Evolutionary conservation across 2,113 vertebrate genomes (phyloP).

Genomic region (Delphinapterus leucas): DNA sequence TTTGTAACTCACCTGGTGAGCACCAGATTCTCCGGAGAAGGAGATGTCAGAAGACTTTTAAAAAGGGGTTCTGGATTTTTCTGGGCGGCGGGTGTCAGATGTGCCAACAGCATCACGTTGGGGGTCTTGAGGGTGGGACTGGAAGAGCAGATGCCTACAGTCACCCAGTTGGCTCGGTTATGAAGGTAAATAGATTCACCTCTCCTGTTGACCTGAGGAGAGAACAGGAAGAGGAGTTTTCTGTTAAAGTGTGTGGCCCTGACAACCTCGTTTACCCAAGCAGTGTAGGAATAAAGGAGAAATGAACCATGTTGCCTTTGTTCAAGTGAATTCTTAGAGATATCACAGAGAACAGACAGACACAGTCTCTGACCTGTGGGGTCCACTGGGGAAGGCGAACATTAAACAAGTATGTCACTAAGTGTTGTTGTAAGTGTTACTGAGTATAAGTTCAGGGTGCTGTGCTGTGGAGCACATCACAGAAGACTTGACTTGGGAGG

Average conservation of each 20-base stretch:
- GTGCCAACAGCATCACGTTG: slow-evolving; percentile 71
- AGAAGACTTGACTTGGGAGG: background rate
- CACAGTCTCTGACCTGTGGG: background rate
- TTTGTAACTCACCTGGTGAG: slow-evolving; percentile 74
- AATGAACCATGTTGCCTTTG: background rate
- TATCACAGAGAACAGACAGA: background rate
- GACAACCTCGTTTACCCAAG: background rate
- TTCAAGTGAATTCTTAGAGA: background rate
- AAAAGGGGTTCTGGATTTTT: background rate
- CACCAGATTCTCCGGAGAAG: slow-evolving; percentile 44
- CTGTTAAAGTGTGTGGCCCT: background rate
- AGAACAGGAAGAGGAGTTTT: slow-evolving; percentile 4
- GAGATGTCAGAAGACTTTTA: slow-evolving; percentile 25
- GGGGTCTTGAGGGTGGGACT: slow-evolving; percentile 41
- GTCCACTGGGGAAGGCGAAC: background rate
- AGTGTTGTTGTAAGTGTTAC: background rate
- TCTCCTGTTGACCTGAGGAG: slow-evolving; percentile 76
- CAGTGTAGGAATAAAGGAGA: background rate
- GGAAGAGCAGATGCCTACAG: slow-evolving; percentile 71
- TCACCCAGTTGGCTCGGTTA: slow-evolving; percentile 74
- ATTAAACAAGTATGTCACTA: background rate
- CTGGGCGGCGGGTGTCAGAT: background rate
- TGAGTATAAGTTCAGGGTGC: background rate
- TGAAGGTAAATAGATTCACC: slow-evolving; percentile 76
- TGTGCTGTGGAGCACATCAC: background rate